Percentiles rank a stretch among this genome's conserved stretches.
phyloP scores from a whole-genome alignment of 2,888 invertebrate species.

The Chrysina gloriosa region DNA sequence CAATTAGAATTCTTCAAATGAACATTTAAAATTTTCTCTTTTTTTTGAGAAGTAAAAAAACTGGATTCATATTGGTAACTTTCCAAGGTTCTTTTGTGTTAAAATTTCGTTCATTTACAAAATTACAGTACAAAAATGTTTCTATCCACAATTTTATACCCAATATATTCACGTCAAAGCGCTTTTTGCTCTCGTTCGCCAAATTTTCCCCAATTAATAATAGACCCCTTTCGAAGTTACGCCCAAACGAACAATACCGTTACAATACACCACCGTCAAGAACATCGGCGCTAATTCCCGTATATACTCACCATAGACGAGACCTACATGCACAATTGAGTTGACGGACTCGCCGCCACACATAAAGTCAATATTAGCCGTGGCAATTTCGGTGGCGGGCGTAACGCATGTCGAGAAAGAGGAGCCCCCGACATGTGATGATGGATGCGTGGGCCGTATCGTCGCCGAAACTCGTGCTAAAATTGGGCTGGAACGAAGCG shows the following conservation, averaged over 20 bases:
- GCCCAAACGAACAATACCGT: not conserved
- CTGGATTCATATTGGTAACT: no score
- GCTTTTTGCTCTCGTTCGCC: not conserved
- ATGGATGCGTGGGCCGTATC: conserved; percentile 42
- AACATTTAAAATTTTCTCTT: not conserved
- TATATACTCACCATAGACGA: not conserved
- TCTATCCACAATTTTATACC: not conserved
- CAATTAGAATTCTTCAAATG: not conserved
- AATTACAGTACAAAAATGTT: no score
- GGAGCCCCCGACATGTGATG: not conserved
- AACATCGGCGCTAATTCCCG: not conserved
- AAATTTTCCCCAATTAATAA: not conserved
- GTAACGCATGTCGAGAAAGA: conserved; percentile 34
- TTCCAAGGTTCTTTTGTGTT: no score
- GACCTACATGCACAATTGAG: not conserved
- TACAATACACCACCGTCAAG: not conserved
- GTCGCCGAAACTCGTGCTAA: conserved; percentile 39
- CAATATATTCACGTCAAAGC: not conserved
- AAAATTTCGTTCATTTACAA: no score
- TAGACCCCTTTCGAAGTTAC: not conserved
- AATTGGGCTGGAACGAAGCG: conserved; percentile 40
- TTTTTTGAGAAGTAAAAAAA: not conserved
- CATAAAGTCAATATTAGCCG: conserved; percentile 37
- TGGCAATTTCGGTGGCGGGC: conserved; percentile 16
- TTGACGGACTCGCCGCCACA: not conserved